A percentile compares a stretch with the other conserved stretches of the same genome.
phyloP scores from a whole-genome alignment of 2,113 vertebrate genomes.

The Elanoides forficatus region DNA sequence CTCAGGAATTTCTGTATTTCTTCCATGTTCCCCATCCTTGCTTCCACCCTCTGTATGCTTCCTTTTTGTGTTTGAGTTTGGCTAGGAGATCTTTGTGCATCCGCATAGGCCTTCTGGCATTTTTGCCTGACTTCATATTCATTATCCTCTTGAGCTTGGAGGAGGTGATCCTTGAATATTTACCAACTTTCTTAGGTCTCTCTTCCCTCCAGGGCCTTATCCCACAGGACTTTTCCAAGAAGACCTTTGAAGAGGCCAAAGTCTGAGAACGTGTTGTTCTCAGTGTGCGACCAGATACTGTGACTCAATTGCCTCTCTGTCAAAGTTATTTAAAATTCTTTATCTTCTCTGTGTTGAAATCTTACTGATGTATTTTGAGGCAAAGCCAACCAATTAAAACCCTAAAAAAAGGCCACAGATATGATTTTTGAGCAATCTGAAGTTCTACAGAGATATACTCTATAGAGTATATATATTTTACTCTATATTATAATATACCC shows the following conservation, averaged over 20 bases:
- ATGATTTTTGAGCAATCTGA: background rate
- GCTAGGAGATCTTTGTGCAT: background rate
- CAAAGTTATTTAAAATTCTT: background rate
- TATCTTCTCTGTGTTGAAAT: background rate
- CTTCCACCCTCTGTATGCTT: background rate
- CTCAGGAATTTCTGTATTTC: background rate
- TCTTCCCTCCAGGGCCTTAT: background rate
- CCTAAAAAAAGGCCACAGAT: background rate
- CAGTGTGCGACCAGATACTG: fast-evolving
- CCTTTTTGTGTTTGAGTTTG: background rate
- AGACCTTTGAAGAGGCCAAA: background rate
- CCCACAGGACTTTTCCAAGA: background rate
- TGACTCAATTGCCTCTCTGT: background rate
- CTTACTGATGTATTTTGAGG: background rate
- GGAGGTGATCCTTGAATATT: background rate
- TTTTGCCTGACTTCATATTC: background rate
- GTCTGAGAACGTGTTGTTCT: background rate
- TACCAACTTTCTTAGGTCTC: background rate
- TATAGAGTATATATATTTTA: background rate
- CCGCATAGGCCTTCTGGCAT: background rate
- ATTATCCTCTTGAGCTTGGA: background rate
- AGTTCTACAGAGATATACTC: background rate
- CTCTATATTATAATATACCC: background rate
- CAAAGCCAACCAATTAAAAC: background rate
- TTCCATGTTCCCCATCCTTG: background rate